Base-by-base conservation (phyloP, 2,888 invertebrate species). In the Macrosiphum euphorbiae region DNA sequence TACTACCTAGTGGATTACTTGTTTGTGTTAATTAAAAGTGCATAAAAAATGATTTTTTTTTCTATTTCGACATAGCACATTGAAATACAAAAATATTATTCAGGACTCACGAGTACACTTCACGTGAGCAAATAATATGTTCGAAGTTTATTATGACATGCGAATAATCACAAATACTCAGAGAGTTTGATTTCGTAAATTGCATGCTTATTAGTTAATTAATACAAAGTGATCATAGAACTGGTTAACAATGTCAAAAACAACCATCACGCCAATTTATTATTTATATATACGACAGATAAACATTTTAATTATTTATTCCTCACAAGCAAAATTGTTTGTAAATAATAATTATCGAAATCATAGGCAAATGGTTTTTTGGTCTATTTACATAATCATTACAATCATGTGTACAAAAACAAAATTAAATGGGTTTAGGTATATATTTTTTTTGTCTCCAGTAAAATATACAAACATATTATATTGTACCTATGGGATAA, bases 21-120 rank as follows among this genome's bases (percentile, higher is more conserved):
- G 16, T 7, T 26, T 41, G 50, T 88, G 28, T 78, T 92, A 88
- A 78, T 92, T 88, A 67, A 92, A 50, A 67, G 16, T 41, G 16
- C 41, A 55, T 85, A 10, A 16, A 44, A 41, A 85, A 20, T 52
- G 1, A 24, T 58, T 87, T 47, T 47, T 86, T 87, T 87, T 50
- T 20, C 7, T 67, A 67, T 67, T 67, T 67, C 13, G 50, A 50
- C 50, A 28, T 61, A 10, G 61, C 28, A 28, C 61, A 28, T 61
- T 61, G 3, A 28, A 61, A n/a, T n/a, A 67, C 13, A 13, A n/a
- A 61, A 28, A 41, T 41, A 26, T n/a, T 50, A 50, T 87, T 50
- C 13, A 28, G 8, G 8, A 88, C 50, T 50, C 13, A 28, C 20
- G 8, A 55, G 10, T 41, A 13, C 50, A 87, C n/a, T 52, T 24